A percentile compares a stretch with the other conserved stretches of the same genome.
Conservation (phyloP, 2,113 vertebrate species). For the Charina bottae region DNA sequence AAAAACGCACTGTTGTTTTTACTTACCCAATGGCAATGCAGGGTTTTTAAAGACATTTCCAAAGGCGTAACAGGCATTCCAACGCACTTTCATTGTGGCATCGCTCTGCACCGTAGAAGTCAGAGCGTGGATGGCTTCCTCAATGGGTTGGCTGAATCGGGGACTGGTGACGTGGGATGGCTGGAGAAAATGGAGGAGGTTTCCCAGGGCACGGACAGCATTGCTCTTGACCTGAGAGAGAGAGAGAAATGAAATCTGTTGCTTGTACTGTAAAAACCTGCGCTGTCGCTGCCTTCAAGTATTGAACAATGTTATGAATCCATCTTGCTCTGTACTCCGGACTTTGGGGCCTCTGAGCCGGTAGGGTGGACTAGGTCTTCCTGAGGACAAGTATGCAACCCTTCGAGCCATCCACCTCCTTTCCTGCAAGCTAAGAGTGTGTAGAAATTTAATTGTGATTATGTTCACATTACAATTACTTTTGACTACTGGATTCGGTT, state of each 20-base stretch:
- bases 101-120: slow-evolving; percentile 86
- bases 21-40: slow-evolving; percentile 87
- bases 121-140: slow-evolving; percentile 86
- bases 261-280: neutral
- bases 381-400: neutral
- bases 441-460: neutral
- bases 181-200: slow-evolving; percentile 92
- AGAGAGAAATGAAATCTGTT: neutral
- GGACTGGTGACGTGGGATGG: slow-evolving; percentile 82
- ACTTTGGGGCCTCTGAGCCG: neutral
- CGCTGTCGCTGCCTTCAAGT: neutral
- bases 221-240: slow-evolving; percentile 89
- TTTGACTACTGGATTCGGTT: no score
- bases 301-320: neutral
- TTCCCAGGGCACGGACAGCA: slow-evolving; percentile 92
- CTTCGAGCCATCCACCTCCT: neutral
- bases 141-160: slow-evolving; percentile 82
- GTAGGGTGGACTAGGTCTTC: neutral
- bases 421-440: neutral
- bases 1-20: neutral
- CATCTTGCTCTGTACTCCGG: neutral
- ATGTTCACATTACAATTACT: neutral
- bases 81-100: slow-evolving; percentile 95
- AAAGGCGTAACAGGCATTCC: slow-evolving; percentile 96
- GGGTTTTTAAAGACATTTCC: slow-evolving; percentile 95